Percentiles rank a stretch among this genome's conserved stretches.
phyloP scores from a whole-genome alignment of 2,888 invertebrate genomes.

The Drosophila algonquin region DNA sequence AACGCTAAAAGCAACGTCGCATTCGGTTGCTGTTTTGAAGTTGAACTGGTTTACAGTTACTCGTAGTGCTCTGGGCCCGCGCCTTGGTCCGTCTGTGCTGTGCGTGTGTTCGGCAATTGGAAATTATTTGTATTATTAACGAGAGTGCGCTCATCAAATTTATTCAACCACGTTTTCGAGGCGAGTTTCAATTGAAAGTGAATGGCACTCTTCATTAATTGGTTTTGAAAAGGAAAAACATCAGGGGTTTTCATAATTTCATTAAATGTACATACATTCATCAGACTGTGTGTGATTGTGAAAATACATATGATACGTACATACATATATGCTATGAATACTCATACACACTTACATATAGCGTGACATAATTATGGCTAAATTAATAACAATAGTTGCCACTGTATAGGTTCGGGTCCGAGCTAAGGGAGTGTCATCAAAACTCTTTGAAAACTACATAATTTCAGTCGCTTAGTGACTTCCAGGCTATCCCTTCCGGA shows the following conservation, averaged over 20 bases:
- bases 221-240: slow-evolving; percentile 10
- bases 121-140: slow-evolving; percentile 36
- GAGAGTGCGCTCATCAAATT: slow-evolving; percentile 36
- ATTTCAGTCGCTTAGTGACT: no score
- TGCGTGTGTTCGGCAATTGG: slow-evolving; percentile 57
- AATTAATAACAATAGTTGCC: background rate
- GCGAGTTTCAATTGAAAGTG: slow-evolving; percentile 32
- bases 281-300: background rate
- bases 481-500: background rate
- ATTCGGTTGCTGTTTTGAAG: slow-evolving; percentile 78
- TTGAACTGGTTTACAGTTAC: slow-evolving; percentile 78
- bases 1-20: slow-evolving; percentile 47
- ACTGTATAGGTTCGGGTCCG: slow-evolving; percentile 15
- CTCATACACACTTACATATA: background rate
- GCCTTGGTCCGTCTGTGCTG: slow-evolving; percentile 29
- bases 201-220: slow-evolving; percentile 32
- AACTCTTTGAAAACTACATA: background rate
- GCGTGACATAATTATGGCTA: slow-evolving; percentile 10
- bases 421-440: slow-evolving; percentile 19
- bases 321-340: background rate
- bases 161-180: slow-evolving; percentile 27
- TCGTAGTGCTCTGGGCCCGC: slow-evolving; percentile 21
- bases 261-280: background rate
- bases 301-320: background rate
- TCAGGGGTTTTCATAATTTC: background rate